Evolutionary conservation across 2,113 vertebrate species (phyloP).

Genomic region (Odocoileus virginianus): DNA sequence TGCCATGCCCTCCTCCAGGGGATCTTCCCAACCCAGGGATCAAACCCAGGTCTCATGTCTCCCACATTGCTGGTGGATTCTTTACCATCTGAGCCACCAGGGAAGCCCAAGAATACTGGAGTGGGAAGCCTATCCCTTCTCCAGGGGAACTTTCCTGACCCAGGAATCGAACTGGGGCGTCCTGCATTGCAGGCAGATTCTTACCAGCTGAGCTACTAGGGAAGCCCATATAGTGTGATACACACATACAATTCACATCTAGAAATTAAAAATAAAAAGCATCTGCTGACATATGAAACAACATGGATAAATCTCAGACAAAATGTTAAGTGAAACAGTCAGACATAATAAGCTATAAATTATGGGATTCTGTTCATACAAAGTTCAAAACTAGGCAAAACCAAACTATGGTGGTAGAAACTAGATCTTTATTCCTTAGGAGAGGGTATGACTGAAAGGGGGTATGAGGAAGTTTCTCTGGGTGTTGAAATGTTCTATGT

Average conservation of each 20-base stretch:
- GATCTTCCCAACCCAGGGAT: neutral
- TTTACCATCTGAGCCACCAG: neutral
- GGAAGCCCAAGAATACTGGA: neutral
- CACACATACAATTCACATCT: neutral
- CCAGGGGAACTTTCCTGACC: neutral
- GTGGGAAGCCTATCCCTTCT: neutral
- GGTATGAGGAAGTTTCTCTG: neutral
- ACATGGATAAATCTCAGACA: neutral
- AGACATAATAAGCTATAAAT: neutral
- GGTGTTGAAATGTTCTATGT: neutral
- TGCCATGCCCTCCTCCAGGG: neutral
- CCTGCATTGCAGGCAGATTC: neutral
- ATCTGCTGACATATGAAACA: neutral
- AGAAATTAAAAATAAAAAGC: neutral
- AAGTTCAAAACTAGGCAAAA: neutral
- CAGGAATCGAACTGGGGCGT: neutral
- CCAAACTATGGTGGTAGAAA: neutral
- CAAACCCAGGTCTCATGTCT: neutral
- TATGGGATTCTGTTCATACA: neutral
- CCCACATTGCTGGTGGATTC: neutral
- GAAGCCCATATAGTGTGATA: neutral
- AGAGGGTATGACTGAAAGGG: neutral
- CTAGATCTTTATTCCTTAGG: neutral
- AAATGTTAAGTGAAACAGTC: neutral
- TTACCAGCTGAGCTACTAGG: neutral